Evolutionary conservation across 1,140 invertebrate genomes (phyloP), one percentile per base, ranked within the genome.

Genomic region (Phthorimaea operculella): DNA sequence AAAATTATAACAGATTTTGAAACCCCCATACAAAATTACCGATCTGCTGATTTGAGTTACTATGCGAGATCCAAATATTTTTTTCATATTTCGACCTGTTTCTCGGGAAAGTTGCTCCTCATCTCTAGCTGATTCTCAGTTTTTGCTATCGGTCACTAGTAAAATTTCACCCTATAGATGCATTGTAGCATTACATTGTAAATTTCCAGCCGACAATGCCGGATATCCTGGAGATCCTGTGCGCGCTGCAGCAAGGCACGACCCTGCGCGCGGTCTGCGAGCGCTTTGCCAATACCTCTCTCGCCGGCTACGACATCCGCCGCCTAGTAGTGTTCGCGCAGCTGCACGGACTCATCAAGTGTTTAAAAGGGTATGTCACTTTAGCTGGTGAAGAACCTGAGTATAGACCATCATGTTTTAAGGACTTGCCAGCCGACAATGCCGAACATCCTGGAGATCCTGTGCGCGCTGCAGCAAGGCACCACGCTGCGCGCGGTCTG

Each of bases 241-340:
- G 93, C 44, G 89, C 89, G 36, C 91, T 98, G 89, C 93, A 91
- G 18, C 90, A 95, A 62, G 95, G 94, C 6, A 93, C 92, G 0
- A 96, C 94, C 4, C 89, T 98, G 52, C 90, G 91, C 64, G 92
- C 96, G 58, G 87, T 98, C 0, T 98, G 96, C 76, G 87, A 93
- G 55, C 87, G 95, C 47, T 86, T 83, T 83, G 52, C 66, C 75
- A 70, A 71, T 6, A 66, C 82, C 12, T 57, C 82, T 6, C 66
- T 76, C 17, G 78, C 79, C 85, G 79, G 88, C 57, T 92, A 96
- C 57, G 92, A 96, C 68, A 92, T 96, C 63, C 85, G 94, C n/a
- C 92, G 92, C 66, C 87, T 98, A n/a, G 90, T 98, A 0, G 93
- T 96, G 70, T 98, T 97, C 87, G 96, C 96, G 1, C 79, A 97